These are phyloP conservation scores for Machimus rusticus DNA, from an alignment of 2,888 invertebrate genomes.

Conservation along the genomic window DNA sequence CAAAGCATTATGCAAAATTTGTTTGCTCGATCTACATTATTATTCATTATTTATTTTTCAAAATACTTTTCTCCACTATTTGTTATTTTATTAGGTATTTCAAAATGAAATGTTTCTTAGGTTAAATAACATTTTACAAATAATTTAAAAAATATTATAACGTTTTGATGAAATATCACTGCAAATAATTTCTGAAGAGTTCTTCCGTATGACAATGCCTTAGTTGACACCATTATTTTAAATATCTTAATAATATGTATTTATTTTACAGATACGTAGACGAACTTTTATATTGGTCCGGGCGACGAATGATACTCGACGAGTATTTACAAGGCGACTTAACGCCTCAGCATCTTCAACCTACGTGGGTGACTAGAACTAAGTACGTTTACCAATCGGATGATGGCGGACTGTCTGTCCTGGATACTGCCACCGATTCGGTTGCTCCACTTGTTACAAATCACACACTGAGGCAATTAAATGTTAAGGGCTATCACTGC, in stretches of 20 bases:
- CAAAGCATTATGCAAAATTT: too few relatives aligned
- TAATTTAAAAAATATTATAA: too few relatives aligned
- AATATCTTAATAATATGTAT: not conserved
- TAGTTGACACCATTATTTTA: not conserved
- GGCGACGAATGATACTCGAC: conserved; percentile 83
- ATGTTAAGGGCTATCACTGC: conserved; percentile 86
- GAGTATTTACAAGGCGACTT: conserved; percentile 83
- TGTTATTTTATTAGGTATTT: too few relatives aligned
- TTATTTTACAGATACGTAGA: conserved; percentile 75
- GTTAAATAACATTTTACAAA: too few relatives aligned
- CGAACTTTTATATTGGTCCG: conserved; percentile 88
- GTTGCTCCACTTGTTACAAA: conserved; percentile 84
- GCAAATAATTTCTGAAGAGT: not conserved
- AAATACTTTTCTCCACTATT: too few relatives aligned
- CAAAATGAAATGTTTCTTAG: too few relatives aligned
- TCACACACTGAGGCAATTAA: conserved; percentile 86
- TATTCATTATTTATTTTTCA: too few relatives aligned
- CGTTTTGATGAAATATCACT: too few relatives aligned
- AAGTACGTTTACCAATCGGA: conserved; percentile 88
- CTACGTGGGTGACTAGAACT: conserved; percentile 82
- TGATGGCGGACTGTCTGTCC: conserved; percentile 82
- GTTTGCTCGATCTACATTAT: too few relatives aligned
- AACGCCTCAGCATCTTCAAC: conserved; percentile 75
- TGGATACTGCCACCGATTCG: conserved; percentile 81
- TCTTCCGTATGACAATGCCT: not conserved